Evolutionary conservation across 2,113 vertebrate genomes (phyloP).

Genomic region (Grus americana): DNA sequence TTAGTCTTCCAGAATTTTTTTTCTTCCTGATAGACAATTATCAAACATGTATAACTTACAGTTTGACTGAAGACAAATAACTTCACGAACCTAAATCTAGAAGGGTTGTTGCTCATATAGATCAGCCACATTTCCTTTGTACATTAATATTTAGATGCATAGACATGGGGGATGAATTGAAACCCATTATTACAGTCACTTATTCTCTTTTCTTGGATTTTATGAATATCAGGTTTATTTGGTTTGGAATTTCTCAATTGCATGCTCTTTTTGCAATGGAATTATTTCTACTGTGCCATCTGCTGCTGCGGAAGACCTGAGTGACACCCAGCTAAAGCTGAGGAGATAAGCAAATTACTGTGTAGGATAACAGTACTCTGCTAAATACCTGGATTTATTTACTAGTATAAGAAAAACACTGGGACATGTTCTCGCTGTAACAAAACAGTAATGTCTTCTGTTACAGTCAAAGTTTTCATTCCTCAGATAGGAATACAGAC

Average conservation of each 20-base stretch:
- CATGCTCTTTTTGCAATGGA: not conserved
- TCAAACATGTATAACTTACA: not conserved
- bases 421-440: not conserved
- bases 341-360: not conserved
- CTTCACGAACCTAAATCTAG: not conserved
- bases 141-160: not conserved
- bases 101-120: not conserved
- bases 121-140: not conserved
- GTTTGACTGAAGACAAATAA: not conserved
- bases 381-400: not conserved
- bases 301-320: not conserved
- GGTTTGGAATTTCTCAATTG: not conserved
- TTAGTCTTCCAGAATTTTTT: not conserved
- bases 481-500: not conserved
- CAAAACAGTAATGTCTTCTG: not conserved
- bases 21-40: not conserved
- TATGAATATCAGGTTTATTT: not conserved
- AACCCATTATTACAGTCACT: not conserved
- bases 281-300: not conserved
- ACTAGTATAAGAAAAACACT: not conserved
- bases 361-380: not conserved
- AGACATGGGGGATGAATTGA: not conserved
- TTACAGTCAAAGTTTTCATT: not conserved
- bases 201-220: not conserved
- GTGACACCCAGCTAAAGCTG: not conserved